Evolutionary conservation across 2,797 vertebrate species (phyloP), one percentile per base, ranked within the genome.

Genomic region (Chloroceryle amazona): DNA sequence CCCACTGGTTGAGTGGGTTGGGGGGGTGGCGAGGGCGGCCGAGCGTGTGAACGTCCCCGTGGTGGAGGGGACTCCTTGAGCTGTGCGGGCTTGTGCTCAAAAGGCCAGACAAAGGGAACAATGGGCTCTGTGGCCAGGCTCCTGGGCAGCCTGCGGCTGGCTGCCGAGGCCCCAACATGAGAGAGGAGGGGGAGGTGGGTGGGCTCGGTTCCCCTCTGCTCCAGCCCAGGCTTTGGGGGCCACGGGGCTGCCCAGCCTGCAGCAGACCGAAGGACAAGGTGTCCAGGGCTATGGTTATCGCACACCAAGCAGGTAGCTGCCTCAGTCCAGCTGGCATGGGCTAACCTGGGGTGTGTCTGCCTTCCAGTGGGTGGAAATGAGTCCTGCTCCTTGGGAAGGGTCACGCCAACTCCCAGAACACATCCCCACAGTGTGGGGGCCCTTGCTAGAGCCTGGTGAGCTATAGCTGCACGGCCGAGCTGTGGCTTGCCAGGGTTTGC

Each of bases 61-160:
- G 19, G 63, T 0, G 3, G 26, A 52, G 80, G 67, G 86, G 74
- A 70, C 1, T 26, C 66, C 41, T 2, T 1, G 37, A 87, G 70
- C 89, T 0, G 1, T 0, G 1, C 7, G 11, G 72, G 76, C 71
- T 92, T 4, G 3, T 78, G 78, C 95, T 95, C 78, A 4, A 6
- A 46, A 41, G 84, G 71, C 42, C 86, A 83, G 33, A 91, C 90
- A 93, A 86, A 97, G 70, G 85, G 89, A 93, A 66, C 95, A 96
- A 78, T 94, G 94, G 55, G 68, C 74, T 72, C 1, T 0, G 33
- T 19, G 5, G 52, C 60, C 9, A 3, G 25, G 68, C 72, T 76
- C 31, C 82, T 61, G 86, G 93, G 54, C 68, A 74, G 81, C 66
- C 70, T 66, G 76, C 0, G 3, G n/a, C 94, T 76, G 86, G 37